phyloP scores from a whole-genome alignment of 2,113 vertebrate genomes.

The Petromus typicus region DNA sequence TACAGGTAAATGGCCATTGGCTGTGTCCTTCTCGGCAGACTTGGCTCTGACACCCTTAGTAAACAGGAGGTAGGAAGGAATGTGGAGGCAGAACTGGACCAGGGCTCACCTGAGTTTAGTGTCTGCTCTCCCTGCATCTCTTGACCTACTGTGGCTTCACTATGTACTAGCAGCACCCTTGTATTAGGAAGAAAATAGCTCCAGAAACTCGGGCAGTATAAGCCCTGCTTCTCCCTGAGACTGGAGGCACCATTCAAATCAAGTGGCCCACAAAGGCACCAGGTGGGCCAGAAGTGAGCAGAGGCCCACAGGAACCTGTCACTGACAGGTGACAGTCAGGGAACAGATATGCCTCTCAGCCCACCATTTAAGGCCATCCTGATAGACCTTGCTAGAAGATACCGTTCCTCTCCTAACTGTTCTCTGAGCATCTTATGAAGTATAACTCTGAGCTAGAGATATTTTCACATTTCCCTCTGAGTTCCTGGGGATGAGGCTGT shows the following conservation, averaged over 20 bases:
- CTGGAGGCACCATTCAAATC: background rate
- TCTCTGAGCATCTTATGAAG: background rate
- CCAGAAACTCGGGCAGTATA: background rate
- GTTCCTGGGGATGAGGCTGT: background rate
- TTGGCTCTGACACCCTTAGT: too few relatives aligned
- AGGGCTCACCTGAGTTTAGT: background rate
- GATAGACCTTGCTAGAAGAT: background rate
- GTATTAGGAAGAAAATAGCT: too few relatives aligned
- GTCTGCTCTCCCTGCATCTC: too few relatives aligned
- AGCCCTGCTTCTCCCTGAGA: background rate
- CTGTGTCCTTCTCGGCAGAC: background rate
- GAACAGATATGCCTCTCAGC: background rate
- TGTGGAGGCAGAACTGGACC: background rate
- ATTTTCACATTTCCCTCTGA: background rate
- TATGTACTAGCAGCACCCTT: background rate
- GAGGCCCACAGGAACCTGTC: background rate
- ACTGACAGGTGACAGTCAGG: fast-evolving
- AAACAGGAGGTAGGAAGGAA: too few relatives aligned
- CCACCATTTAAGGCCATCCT: background rate
- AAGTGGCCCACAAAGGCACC: background rate
- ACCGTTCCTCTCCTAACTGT: too few relatives aligned
- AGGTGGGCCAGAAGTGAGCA: too few relatives aligned
- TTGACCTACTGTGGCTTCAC: background rate
- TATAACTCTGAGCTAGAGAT: background rate
- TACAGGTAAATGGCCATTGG: background rate